Conservation (phyloP, 2,113 vertebrate species). For the Edolisoma coerulescens region DNA sequence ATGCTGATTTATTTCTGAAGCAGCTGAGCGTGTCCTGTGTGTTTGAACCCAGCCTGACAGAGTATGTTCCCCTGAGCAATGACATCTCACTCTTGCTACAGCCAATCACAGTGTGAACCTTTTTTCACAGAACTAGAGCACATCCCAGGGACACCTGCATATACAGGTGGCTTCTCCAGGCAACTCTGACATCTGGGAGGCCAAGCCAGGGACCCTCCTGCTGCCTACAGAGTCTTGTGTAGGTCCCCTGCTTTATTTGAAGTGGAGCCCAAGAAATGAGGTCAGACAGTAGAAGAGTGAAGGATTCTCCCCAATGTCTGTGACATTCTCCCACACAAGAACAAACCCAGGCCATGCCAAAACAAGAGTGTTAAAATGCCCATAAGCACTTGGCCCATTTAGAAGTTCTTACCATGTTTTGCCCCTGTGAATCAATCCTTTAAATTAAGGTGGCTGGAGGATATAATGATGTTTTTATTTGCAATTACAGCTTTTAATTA, state of each 20-base stretch:
- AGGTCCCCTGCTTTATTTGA: not conserved
- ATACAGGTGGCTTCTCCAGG: not conserved
- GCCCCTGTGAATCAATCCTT: slow-evolving; percentile 53
- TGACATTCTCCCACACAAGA: not conserved
- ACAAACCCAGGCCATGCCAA: not conserved
- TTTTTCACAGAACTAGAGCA: fast-evolving
- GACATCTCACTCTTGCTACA: not conserved
- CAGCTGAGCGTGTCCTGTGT: not conserved
- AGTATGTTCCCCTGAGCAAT: not conserved
- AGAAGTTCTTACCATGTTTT: slow-evolving; percentile 33
- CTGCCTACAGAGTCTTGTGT: not conserved
- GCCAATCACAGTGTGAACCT: not conserved
- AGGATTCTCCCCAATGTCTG: not conserved
- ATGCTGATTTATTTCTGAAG: not conserved
- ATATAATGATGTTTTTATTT: slow-evolving; percentile 82
- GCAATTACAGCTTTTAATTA: slow-evolving; percentile 80
- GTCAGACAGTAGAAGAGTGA: not conserved
- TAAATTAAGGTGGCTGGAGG: slow-evolving; percentile 49
- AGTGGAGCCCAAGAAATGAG: not conserved
- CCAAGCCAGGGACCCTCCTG: not conserved
- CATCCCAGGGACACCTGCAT: not conserved
- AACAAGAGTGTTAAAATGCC: slow-evolving; percentile 43
- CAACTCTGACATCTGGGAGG: not conserved
- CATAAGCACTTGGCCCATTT: not conserved
- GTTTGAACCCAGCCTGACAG: not conserved